Percentiles rank a stretch among this genome's conserved stretches.
Evolutionary conservation across 1,140 invertebrate species (phyloP).

Genomic region (Anastrepha obliqua): DNA sequence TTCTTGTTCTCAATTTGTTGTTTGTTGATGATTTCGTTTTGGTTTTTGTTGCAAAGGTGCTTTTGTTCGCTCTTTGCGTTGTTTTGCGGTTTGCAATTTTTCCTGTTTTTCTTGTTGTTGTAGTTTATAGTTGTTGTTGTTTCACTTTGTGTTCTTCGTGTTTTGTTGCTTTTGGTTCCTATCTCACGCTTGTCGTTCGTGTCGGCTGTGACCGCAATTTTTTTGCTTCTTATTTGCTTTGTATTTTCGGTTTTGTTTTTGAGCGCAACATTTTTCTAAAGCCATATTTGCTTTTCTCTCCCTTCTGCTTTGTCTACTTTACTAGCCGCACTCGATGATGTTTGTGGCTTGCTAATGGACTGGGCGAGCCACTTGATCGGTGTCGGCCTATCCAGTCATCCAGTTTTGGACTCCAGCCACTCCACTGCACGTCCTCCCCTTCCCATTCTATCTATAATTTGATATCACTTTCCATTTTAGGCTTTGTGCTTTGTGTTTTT

Average conservation of each 20-base stretch:
- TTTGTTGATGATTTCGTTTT: neutral
- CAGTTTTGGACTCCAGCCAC: too few relatives aligned
- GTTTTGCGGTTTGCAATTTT: constrained; percentile 12
- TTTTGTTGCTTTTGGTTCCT: neutral
- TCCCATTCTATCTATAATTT: too few relatives aligned
- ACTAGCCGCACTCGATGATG: neutral
- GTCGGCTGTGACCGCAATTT: neutral
- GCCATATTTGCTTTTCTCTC: neutral
- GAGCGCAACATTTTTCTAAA: neutral
- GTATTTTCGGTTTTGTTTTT: neutral
- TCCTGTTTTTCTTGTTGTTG: neutral
- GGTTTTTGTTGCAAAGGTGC: neutral
- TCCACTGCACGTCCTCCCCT: too few relatives aligned
- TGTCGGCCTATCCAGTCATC: too few relatives aligned
- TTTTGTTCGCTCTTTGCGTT: neutral
- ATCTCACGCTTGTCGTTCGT: neutral
- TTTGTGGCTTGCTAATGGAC: constrained; percentile 15
- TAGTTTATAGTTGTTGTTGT: neutral
- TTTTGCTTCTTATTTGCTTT: neutral
- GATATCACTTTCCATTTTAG: too few relatives aligned
- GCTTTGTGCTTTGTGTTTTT: neutral
- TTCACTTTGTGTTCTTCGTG: neutral
- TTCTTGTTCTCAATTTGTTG: constrained; percentile 46
- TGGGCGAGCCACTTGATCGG: neutral
- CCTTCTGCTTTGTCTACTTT: neutral